Conservation (phyloP, 2,888 invertebrate species). For the Drosophila phalerata region DNA sequence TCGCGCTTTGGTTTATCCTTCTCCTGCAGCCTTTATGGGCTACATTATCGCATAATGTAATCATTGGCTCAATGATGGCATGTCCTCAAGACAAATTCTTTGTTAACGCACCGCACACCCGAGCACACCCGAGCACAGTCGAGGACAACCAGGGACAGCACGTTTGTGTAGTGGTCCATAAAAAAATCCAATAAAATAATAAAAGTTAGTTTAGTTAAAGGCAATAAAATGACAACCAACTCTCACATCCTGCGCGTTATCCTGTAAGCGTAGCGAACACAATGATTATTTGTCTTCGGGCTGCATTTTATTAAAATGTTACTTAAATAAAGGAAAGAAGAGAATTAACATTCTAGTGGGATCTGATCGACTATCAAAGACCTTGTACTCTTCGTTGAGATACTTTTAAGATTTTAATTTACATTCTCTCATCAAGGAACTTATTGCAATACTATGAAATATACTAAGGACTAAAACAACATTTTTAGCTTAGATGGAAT, state of each 20-base stretch:
- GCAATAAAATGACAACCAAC: slow-evolving; percentile 78
- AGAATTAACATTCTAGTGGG: background rate
- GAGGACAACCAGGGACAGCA: slow-evolving; percentile 35
- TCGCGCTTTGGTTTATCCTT: slow-evolving; percentile 34
- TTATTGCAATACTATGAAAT: too few relatives aligned
- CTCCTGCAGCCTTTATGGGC: slow-evolving; percentile 71
- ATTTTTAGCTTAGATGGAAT: too few relatives aligned
- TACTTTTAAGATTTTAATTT: background rate
- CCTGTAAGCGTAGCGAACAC: slow-evolving; percentile 15
- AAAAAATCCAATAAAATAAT: slow-evolving; percentile 74
- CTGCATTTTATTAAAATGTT: slow-evolving; percentile 30
- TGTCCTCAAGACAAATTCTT: slow-evolving; percentile 81
- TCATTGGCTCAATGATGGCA: slow-evolving; percentile 80
- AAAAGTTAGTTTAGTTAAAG: slow-evolving; percentile 77
- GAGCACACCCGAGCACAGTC: slow-evolving; percentile 10
- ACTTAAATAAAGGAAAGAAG: slow-evolving; percentile 13
- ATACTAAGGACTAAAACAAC: too few relatives aligned
- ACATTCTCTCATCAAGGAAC: background rate
- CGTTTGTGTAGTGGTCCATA: slow-evolving; percentile 48
- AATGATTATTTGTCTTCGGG: slow-evolving; percentile 47
- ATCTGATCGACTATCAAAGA: background rate
- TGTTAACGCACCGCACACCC: slow-evolving; percentile 53
- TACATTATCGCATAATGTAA: slow-evolving; percentile 82
- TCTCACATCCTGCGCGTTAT: slow-evolving; percentile 32
- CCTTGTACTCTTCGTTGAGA: background rate